Evolutionary conservation across 2,113 vertebrate genomes (phyloP).

Genomic region (Prionailurus bengalensis): DNA sequence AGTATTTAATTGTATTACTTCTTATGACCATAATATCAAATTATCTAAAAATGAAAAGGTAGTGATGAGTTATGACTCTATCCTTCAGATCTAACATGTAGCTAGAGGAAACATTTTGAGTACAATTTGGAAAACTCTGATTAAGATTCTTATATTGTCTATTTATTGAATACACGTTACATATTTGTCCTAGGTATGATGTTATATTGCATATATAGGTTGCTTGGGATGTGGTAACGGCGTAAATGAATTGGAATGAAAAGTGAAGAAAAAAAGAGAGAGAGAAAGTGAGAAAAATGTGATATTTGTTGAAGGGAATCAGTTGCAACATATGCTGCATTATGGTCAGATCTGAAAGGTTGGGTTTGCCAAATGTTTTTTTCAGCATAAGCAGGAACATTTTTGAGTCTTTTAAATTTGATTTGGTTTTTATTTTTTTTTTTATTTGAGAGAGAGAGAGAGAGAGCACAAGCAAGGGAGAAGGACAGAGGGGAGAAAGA

Average conservation of each 20-base stretch:
- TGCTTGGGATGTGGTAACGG: not conserved
- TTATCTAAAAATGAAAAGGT: not conserved
- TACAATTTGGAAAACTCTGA: not conserved
- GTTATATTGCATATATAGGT: not conserved
- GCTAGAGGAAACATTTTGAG: not conserved
- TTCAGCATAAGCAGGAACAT: not conserved
- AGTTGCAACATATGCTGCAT: not conserved
- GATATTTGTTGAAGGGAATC: not conserved
- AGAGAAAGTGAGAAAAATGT: not conserved
- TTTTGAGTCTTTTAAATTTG: not conserved
- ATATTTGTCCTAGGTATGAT: not conserved
- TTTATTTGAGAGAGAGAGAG: too few species aligned
- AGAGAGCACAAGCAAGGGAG: too few species aligned
- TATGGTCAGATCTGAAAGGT: not conserved
- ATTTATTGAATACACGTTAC: not conserved
- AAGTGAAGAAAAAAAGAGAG: not conserved
- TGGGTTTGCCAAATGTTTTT: not conserved
- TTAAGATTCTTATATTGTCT: not conserved
- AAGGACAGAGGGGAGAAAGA: too few species aligned
- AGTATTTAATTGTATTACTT: not conserved
- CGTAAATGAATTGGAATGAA: not conserved
- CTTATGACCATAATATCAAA: not conserved
- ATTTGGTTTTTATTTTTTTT: too few species aligned
- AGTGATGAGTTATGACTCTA: not conserved
- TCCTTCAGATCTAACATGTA: not conserved